Evolutionary conservation across 2,888 invertebrate genomes (phyloP).

Genomic region (Cantharis lateralis): DNA sequence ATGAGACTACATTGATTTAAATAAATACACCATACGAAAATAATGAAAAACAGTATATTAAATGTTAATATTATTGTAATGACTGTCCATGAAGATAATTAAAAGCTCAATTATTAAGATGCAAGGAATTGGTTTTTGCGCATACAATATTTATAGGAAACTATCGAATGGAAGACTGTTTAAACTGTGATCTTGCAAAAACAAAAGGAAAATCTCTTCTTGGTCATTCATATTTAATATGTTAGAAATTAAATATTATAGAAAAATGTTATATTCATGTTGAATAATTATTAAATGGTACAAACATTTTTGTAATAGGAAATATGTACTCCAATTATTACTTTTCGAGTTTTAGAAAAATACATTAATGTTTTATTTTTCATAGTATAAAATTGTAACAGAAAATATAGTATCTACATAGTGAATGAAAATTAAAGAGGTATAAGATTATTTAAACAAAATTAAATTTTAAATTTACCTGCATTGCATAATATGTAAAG

Average conservation of each 20-base stretch:
- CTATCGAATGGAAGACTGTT: background rate
- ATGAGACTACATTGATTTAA: slow-evolving; percentile 85
- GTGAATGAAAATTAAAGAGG: background rate
- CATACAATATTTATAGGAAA: background rate
- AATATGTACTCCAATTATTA: background rate
- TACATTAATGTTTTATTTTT: background rate
- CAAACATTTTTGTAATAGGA: background rate
- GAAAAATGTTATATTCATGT: background rate
- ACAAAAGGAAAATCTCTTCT: background rate
- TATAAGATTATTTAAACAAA: background rate
- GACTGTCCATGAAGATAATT: background rate
- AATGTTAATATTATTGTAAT: background rate
- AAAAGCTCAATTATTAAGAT: background rate
- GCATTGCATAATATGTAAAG: too few relatives aligned
- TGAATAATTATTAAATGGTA: background rate
- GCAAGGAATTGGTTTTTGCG: background rate
- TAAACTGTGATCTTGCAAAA: background rate
- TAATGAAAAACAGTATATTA: background rate
- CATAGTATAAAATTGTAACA: background rate
- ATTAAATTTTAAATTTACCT: too few relatives aligned
- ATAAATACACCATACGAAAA: background rate
- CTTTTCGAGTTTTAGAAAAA: background rate
- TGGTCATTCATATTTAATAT: background rate
- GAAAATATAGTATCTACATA: background rate
- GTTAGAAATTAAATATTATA: background rate